Conservation (phyloP, 2,797 vertebrate species). For the Gymnoscopelus microlampas region DNA sequence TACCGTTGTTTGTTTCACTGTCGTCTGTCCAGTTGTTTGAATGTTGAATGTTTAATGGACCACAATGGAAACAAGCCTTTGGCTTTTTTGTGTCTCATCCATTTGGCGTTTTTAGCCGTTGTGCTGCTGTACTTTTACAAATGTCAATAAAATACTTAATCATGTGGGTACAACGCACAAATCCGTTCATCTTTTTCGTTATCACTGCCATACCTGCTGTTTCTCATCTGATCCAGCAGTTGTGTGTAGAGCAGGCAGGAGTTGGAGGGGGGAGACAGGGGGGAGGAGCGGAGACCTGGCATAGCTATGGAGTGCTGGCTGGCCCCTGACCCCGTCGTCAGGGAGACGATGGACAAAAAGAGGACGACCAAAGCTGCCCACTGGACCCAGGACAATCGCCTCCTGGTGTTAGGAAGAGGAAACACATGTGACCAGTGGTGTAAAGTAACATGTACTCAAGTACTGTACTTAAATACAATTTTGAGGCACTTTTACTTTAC, state of each 20-base stretch:
- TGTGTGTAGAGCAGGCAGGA: conserved; percentile 85
- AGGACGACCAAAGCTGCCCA: conserved; percentile 94
- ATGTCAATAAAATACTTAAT: too few species aligned
- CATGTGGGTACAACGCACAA: too few species aligned
- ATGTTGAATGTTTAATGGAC: too few species aligned
- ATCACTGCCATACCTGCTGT: conserved; percentile 68
- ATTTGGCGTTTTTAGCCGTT: too few species aligned
- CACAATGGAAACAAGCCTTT: too few species aligned
- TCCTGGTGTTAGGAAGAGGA: conserved; percentile 73
- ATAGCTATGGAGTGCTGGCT: conserved; percentile 77
- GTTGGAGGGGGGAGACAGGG: conserved; percentile 86
- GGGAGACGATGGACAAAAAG: conserved; percentile 92
- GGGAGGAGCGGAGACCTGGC: conserved; percentile 83
- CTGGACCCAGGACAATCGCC: conserved; percentile 91
- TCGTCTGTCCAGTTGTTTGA: too few species aligned
- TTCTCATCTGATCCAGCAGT: conserved; percentile 75
- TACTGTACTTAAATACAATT: too few species aligned
- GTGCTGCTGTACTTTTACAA: too few species aligned
- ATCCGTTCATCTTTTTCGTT: not conserved
- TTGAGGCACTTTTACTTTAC: too few species aligned
- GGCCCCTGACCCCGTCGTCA: conserved; percentile 85
- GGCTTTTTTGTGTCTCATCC: too few species aligned
- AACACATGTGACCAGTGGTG: not conserved
- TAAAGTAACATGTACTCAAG: too few species aligned
- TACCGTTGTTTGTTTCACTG: too few species aligned